Percentiles rank a stretch among this genome's conserved stretches.
phyloP scores from a whole-genome alignment of 2,797 vertebrate species.

The Gymnothorax javanicus region DNA sequence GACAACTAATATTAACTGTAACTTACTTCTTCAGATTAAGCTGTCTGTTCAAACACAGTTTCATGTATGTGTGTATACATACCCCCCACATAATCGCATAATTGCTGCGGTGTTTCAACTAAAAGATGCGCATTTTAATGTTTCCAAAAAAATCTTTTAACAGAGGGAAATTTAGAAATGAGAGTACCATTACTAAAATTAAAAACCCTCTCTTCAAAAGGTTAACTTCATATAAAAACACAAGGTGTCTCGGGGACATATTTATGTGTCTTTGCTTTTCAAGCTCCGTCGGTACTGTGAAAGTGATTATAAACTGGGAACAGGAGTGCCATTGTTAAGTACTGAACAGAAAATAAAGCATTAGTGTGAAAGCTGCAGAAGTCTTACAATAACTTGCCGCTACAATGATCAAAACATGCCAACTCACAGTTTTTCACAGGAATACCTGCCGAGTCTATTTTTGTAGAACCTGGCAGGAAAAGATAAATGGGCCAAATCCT shows the following conservation, averaged over 20 bases:
- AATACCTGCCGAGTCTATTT: neutral
- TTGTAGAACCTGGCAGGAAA: slow-evolving; percentile 23
- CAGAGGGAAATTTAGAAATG: too few species aligned
- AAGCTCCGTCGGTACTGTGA: neutral
- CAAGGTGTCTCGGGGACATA: neutral
- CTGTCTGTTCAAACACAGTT: neutral
- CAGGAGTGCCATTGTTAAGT: neutral
- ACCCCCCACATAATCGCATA: neutral
- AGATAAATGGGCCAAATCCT: slow-evolving; percentile 27
- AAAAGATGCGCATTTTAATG: neutral
- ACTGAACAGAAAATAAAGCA: neutral
- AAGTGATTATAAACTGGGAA: neutral
- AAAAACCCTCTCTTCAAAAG: too few species aligned
- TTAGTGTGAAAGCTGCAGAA: neutral
- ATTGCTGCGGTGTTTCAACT: neutral
- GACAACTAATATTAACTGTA: neutral
- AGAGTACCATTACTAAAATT: too few species aligned
- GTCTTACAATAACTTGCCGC: neutral
- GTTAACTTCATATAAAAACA: neutral
- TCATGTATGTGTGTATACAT: neutral
- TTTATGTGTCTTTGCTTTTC: neutral
- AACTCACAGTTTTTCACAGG: neutral
- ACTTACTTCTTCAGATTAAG: neutral
- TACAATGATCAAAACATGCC: neutral
- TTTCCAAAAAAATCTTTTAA: neutral